Base-by-base conservation (phyloP, 2,113 vertebrate genomes). In the Aramus guarauna region DNA sequence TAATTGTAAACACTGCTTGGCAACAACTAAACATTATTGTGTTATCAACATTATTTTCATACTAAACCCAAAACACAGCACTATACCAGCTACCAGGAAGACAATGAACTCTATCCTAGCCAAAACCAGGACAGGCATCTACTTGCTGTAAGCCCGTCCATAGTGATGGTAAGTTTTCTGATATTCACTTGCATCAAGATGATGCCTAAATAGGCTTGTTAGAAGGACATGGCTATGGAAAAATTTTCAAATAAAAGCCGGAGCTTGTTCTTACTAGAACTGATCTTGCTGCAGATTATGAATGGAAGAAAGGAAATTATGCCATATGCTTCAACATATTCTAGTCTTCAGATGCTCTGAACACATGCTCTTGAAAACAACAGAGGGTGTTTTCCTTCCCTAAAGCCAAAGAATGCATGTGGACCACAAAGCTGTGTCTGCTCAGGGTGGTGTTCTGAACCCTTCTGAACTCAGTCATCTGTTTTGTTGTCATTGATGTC, bases 251-350 rank as follows among this genome's bases (percentile, higher is more conserved):
- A 18, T 26, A 59, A 74, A 81, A 77, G 24, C 58, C 85, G 87
- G 53, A 88, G 48, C 50, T 77, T 64, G 47, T 56, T 91, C 79
- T 71, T 52, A 8, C 12, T 52, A 19, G 55, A 43, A 43, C 50
- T 73, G 50, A 62, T 82, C 85, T 88, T 30, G 45, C 34, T 58
- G 56, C 75, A 71, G 88, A 60, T 85, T 88, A 78, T 88, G 92
- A 94, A 93, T 88, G 92, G 79, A 88, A 88, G 94, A 71, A 92
- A 76, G 78, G n/a, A 74, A 96, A 91, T 78, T 5, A 14, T 75
- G 82, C 95, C 96, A 97, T 96, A 96, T 95, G 95, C 85, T 94
- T 62, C 64, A 67, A 84, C 88, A 95, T 96, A 96, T 94, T 96
- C 90, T 84, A 74, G 79, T 48, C 67, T 95, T 96, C 90, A 96